Base-by-base conservation (phyloP, 1,140 invertebrate genomes). In the Drusus annulatus region DNA sequence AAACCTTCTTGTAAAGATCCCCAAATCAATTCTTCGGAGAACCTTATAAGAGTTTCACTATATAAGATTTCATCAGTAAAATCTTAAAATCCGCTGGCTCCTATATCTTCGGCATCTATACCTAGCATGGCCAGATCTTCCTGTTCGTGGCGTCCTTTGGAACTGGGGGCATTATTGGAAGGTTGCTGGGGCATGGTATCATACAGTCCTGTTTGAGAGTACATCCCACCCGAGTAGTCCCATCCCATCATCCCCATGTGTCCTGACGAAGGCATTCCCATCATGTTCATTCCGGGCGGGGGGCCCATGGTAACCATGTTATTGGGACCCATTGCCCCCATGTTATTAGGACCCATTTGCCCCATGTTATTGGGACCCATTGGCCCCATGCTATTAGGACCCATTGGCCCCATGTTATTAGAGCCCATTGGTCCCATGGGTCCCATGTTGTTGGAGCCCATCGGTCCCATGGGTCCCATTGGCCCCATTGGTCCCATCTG, bases 101-200 rank as follows among this genome's bases (percentile, higher is more conserved):
- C 93, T 84, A 93, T 91, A 85, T 94, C 93, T 65, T 92, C 91
- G 1, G 92, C 93, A 84, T 93, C 93, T 45, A 94, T 93, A 3
- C 93, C 93, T 36, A 94, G 87, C 91, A 94, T 90, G 3, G 93
- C 93, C 73, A 94, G 85, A 80, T 94, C 93, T 56, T 94, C 93
- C 77, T 92, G 84, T 62, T 93, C 91, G 68, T 91, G 90, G 60
- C n/a, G 56, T 6, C 7, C 19, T 15, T 60, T 78, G 15, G n/a
- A 16, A 31, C 16, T 62, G 23, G 51, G 8, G 7, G 25, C 63
- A 60, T 60, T 60, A 15, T 65, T 31, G 17, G 10, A 4, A 3
- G 62, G 60, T 21, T 45, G 45, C 36, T 51, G 17, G 2, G 36
- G 16, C 21, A 50, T 50, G 74, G 80, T 78, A 15, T 82, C 83